phyloP scores from a whole-genome alignment of 2,113 vertebrate genomes.

The Cochlearius cochlearius region DNA sequence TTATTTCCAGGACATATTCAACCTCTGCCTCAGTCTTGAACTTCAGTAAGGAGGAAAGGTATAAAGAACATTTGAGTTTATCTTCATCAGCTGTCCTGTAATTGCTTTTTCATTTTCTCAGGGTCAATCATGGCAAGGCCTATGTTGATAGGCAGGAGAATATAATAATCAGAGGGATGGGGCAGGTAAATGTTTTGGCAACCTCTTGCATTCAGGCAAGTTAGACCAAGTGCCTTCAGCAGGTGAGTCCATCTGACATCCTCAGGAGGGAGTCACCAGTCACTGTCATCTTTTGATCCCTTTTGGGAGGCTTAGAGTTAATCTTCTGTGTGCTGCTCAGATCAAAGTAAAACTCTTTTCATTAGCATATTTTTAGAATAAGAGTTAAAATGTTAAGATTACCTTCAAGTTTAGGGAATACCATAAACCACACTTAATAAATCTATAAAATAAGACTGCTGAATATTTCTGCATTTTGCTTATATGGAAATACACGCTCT shows the following conservation, averaged over 20 bases:
- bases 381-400: slow-evolving; percentile 12
- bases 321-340: background rate
- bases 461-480: slow-evolving; percentile 32
- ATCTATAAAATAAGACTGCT: background rate
- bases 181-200: background rate
- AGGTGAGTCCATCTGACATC: background rate
- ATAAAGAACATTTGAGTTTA: background rate
- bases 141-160: background rate
- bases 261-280: background rate
- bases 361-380: background rate
- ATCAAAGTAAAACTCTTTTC: slow-evolving; percentile 11
- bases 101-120: background rate
- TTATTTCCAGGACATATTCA: background rate
- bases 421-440: slow-evolving; percentile 43
- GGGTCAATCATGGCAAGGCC: background rate
- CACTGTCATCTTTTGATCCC: background rate
- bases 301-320: background rate
- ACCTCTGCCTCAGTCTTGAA: background rate
- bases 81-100: background rate
- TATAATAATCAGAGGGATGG: background rate
- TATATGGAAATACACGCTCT: slow-evolving; percentile 25
- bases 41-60: background rate
- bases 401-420: slow-evolving; percentile 14
- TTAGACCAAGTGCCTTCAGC: background rate
- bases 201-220: background rate